These are phyloP conservation scores for Andrena cerasifolii DNA, from an alignment of 1,140 invertebrate genomes.

Conservation along the genomic window DNA sequence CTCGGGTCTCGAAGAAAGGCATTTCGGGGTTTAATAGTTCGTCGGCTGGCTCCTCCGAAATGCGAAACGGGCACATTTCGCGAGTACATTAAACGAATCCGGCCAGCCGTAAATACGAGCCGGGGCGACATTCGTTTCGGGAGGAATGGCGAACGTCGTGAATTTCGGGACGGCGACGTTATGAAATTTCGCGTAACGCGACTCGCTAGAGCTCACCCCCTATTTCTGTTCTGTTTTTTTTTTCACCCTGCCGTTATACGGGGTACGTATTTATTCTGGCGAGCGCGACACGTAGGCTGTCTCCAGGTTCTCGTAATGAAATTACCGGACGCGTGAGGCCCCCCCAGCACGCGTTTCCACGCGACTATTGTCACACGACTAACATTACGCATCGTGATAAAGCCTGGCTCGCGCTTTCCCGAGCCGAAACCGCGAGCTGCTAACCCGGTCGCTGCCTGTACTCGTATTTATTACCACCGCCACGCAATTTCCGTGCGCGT, in stretches of 20 bases:
- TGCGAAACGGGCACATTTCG: background rate
- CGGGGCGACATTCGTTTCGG: slow-evolving; percentile 26
- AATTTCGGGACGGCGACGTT: slow-evolving; percentile 30
- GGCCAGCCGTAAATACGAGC: slow-evolving; percentile 26
- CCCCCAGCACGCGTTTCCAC: background rate
- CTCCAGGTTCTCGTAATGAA: slow-evolving; percentile 67
- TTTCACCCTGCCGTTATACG: background rate
- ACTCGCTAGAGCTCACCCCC: slow-evolving; percentile 15
- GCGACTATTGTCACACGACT: slow-evolving; percentile 3
- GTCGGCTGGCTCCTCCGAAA: background rate
- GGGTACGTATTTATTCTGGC: background rate
- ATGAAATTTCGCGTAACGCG: slow-evolving; percentile 41
- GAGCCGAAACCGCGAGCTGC: background rate
- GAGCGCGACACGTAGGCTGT: slow-evolving; percentile 3
- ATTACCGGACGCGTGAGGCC: slow-evolving; percentile 52
- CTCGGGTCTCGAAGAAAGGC: slow-evolving; percentile 8
- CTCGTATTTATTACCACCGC: slow-evolving; percentile 18
- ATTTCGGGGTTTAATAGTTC: slow-evolving; percentile 31
- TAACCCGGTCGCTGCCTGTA: background rate
- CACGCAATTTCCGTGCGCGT: background rate
- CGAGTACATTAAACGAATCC: slow-evolving; percentile 15
- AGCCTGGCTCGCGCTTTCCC: slow-evolving; percentile 20
- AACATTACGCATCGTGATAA: slow-evolving; percentile 54
- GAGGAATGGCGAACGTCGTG: slow-evolving; percentile 16
- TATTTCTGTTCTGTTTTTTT: background rate